Evolutionary conservation across 2,113 vertebrate genomes (phyloP).

Genomic region (Balaeniceps rex): DNA sequence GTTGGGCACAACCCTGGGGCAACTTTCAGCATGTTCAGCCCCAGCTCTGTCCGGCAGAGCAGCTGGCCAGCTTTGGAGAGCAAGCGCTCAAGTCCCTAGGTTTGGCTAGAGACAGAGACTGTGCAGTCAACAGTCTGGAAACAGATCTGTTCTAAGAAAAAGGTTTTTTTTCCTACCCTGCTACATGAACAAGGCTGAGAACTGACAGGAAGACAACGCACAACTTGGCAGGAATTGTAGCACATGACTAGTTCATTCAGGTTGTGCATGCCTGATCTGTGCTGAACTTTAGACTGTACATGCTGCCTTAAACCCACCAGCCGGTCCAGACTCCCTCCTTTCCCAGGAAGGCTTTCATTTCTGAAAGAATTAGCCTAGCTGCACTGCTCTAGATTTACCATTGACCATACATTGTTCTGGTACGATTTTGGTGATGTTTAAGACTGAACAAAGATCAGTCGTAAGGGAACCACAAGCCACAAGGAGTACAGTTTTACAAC

Average conservation of each 20-base stretch:
- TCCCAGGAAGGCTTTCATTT: background rate
- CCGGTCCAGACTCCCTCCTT: background rate
- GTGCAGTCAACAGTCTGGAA: background rate
- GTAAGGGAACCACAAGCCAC: background rate
- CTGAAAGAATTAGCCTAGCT: background rate
- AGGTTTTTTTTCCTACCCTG: background rate
- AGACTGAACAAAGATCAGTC: background rate
- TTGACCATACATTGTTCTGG: background rate
- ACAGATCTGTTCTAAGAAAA: background rate
- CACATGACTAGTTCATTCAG: background rate
- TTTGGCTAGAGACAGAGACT: background rate
- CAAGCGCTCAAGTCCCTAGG: background rate
- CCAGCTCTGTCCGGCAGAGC: background rate
- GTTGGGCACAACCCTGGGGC: background rate
- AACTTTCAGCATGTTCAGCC: background rate
- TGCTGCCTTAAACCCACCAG: background rate
- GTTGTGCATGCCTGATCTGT: background rate
- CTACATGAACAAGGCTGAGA: background rate
- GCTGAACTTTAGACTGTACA: background rate
- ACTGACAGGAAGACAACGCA: background rate
- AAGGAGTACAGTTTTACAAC: background rate
- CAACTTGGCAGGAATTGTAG: background rate
- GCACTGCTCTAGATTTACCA: background rate
- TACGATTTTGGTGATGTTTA: background rate
- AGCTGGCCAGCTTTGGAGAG: background rate